Base-by-base conservation (phyloP, 2,797 vertebrate genomes). In the Gobio occitaniae region DNA sequence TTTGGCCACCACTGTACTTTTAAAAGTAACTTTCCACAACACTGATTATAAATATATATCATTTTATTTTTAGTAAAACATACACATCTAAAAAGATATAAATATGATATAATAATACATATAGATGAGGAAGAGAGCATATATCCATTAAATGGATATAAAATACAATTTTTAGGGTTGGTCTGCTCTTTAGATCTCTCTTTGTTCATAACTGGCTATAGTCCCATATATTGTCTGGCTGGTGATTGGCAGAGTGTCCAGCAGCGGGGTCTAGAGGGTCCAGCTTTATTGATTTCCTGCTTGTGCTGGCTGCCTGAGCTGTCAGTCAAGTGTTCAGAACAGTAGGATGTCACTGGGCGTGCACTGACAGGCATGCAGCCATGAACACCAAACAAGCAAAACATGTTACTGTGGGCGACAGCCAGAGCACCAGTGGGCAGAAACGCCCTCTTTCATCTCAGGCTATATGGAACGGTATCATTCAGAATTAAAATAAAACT, bases 281-380 rank as follows among this genome's bases (percentile, higher is more conserved):
- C 94, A 94, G 91, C 91, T 88, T 95, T 97, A 97, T 95, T 95
- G 96, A 97, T 97, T 97, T 97, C 95, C 96, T 96, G 94, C 94
- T 97, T 84, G 89, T 89, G 92, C 93, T 90, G 95, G 93, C 95
- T 94, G 93, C 95, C 95, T 96, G 92, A 93, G 95, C 95, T 97
- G 96, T 97, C 96, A 97, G 90, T 97, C 96, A 96, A 92, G 90
- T 32, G 93, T 90, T 93, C 92, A 96, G 95, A 97, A 97, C 96
- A 96, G 94, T 94, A 96, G 96, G 95, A 97, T 97, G 96, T 95
- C 94, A 96, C 92, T 89, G 95, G 94, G 93, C 96, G 94, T 95
- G 94, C 95, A 93, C 91, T 95, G 94, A 95, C 94, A 95, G 94
- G 93, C 84, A 63, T 92, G 93, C 93, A 93, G 93, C 93, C 90